These are phyloP conservation scores for Gouania willdenowi DNA, from an alignment of 2,797 vertebrate species.

Conservation along the genomic window DNA sequence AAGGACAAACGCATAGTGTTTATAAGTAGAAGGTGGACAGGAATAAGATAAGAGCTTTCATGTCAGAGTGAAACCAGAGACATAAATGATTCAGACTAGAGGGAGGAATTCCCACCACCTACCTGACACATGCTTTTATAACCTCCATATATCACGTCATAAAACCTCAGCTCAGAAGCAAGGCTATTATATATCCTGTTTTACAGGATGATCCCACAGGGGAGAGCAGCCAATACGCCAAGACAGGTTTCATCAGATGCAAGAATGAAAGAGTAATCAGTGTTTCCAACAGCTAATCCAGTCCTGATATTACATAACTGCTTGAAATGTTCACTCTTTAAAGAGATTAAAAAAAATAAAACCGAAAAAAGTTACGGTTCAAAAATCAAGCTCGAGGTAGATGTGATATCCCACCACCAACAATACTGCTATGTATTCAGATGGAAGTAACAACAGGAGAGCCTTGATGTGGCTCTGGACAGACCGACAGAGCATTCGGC, in stretches of 20 bases:
- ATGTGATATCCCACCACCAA: no score
- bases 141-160: conserved; percentile 26
- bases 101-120: conserved; percentile 21
- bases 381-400: conserved; percentile 2
- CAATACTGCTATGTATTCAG: conserved; percentile 12
- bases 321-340: no score
- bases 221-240: conserved; percentile 20
- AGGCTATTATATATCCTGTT: conserved; percentile 36
- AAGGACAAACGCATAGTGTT: no score
- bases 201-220: conserved; percentile 37
- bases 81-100: conserved; percentile 4
- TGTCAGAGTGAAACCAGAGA: conserved; percentile 4
- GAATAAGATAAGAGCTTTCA: not conserved
- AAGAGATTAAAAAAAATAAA: conserved; percentile 1
- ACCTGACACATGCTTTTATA: conserved; percentile 20
- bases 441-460: conserved; percentile 7
- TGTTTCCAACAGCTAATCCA: conserved; percentile 25
- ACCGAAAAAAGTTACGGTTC: conserved; percentile 4
- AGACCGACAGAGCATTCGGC: conserved; percentile 31
- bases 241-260: conserved; percentile 17
- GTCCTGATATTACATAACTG: no score
- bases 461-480: conserved; percentile 27
- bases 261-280: conserved; percentile 18
- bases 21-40: no score
- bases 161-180: conserved; percentile 5